phyloP scores from a whole-genome alignment of 2,797 vertebrate species.

The Cirrhinus mrigala region DNA sequence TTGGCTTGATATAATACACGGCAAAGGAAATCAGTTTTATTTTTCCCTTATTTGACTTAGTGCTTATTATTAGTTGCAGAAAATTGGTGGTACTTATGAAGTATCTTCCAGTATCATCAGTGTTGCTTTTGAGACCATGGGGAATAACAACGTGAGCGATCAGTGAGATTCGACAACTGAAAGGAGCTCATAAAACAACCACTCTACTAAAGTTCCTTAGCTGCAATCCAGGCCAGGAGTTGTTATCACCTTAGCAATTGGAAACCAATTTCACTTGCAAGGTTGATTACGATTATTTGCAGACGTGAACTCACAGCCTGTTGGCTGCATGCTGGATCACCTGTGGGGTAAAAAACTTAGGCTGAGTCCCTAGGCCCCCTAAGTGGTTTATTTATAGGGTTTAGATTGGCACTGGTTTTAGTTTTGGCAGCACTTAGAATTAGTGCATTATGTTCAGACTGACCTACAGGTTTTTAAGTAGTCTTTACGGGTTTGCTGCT shows the following conservation, averaged over 20 bases:
- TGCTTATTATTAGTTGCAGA: not conserved
- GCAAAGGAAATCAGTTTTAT: not conserved
- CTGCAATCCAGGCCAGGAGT: not conserved
- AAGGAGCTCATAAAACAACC: not conserved
- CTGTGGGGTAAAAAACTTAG: conserved; percentile 27
- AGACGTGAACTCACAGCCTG: conserved; percentile 18
- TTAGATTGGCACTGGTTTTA: conserved; percentile 31
- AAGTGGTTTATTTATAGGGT: conserved; percentile 15
- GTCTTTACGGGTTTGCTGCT: not conserved
- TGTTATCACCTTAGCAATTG: conserved; percentile 29
- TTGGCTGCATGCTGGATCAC: conserved; percentile 25
- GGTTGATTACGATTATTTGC: conserved; percentile 22
- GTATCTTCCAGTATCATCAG: not conserved
- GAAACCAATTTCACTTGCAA: conserved; percentile 3
- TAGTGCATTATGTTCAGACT: not conserved
- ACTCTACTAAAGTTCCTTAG: not conserved
- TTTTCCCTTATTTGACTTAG: not conserved
- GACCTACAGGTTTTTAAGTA: not conserved
- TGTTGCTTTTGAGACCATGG: not conserved
- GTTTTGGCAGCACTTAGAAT: conserved; percentile 13
- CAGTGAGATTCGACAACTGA: not conserved
- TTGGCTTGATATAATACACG: not conserved
- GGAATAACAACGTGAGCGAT: not conserved
- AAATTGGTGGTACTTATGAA: not conserved
- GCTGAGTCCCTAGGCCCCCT: not conserved